Base-by-base conservation (phyloP, 2,113 vertebrate genomes). In the Dissostichus mawsoni region DNA sequence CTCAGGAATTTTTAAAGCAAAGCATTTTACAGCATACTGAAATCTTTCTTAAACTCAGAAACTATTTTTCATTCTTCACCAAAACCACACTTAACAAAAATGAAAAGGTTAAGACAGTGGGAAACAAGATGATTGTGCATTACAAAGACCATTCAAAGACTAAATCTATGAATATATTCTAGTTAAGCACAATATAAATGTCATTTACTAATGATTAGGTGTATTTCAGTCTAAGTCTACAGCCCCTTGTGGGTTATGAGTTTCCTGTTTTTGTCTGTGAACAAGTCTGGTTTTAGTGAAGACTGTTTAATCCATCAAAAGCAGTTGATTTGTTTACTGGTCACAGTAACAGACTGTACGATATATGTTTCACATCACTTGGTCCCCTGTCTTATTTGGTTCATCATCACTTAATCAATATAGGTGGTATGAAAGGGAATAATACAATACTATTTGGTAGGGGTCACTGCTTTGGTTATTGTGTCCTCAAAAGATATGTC, bases 1-100 rank as follows among this genome's bases (percentile, higher is more conserved):
- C 85, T 80, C 82, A 89, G 91, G 91, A 94, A 94, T 92, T 92
- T 94, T 14, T 16, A 33, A 33, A 33, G 33, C 33, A 33, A 33
- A 33, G 5, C 33, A 33, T 33, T 33, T 33, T 33, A 4, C 33
- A 33, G 33, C 33, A 33, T 33, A 33, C 33, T 33, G 33, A 33
- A 33, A 33, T 33, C 3, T 23, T 23, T 33, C 33, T 33, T 33
- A 33, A 44, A 53, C 33, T 69, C 45, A 47, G 3, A 25, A 23
- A 45, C 8, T 33, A 12, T 51, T 33, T 52, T 67, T 52, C 3
- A 67, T 52, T 16, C 6, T 3, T 12, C 1, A n/a, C 3, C 20
- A 57, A 33, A 33, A 33, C 33, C 5, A 33, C 3, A n/a, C n/a
- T n/a, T n/a, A n/a, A 33, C 33, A 33, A 47, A 47, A 71, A 47